These are phyloP conservation scores for Sepioteuthis lessoniana DNA, from an alignment of 2,888 invertebrate genomes.

Conservation along the genomic window DNA sequence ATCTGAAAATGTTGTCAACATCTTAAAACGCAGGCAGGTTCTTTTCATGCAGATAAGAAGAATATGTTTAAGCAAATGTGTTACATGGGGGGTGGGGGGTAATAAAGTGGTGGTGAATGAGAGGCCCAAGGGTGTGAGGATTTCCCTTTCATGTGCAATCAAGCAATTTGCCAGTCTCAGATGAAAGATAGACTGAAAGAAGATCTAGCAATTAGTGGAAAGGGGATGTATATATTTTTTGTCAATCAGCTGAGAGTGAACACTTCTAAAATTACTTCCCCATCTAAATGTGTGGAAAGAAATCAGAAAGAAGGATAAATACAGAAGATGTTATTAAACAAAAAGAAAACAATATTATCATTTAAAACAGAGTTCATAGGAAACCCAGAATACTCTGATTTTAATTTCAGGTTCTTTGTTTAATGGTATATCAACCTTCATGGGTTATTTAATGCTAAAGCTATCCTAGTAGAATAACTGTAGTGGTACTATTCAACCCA, in stretches of 20 bases:
- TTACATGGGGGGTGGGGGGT: background rate
- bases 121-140: background rate
- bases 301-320: background rate
- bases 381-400: too few species aligned
- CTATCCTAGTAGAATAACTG: too few species aligned
- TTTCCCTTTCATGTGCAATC: background rate
- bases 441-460: too few species aligned
- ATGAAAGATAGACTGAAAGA: background rate
- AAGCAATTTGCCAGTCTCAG: background rate
- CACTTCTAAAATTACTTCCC: background rate
- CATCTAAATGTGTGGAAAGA: background rate
- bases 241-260: background rate
- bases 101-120: background rate
- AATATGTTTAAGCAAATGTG: background rate
- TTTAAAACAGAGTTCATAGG: background rate
- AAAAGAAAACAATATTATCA: background rate
- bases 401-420: too few species aligned
- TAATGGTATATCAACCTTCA: too few species aligned
- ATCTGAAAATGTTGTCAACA: background rate
- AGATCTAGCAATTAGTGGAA: background rate
- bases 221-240: background rate
- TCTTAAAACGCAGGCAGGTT: background rate
- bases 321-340: background rate
- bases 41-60: background rate
- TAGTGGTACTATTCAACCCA: too few species aligned